Base-by-base conservation (phyloP, 2,888 invertebrate genomes). In the Drosophila pseudotakahashii region DNA sequence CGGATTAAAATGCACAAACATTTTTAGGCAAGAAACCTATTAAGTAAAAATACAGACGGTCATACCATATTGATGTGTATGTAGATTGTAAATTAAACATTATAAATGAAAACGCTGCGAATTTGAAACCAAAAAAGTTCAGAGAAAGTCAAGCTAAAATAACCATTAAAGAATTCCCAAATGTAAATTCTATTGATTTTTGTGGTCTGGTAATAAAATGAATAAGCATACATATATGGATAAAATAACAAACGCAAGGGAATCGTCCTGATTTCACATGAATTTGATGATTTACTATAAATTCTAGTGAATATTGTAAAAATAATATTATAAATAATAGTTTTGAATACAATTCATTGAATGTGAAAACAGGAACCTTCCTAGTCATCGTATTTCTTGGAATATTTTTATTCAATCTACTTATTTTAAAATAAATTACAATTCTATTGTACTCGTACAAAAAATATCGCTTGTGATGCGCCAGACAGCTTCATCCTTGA, bases 351-450 rank as follows among this genome's bases (percentile, higher is more conserved):
- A 10, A 19, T 42, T 42, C 11, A 11, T 42, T 19, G 11, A 42
- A 10, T 13, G 36, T 37, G 26, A 51, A 16, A 32, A n/a, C 55
- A 0, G 11, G 14, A n/a, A 19, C 2, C 3, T 10, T 34, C 34
- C 11, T 11, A 11, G 7, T 11, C 11, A 26, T 52, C 13, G 14
- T 47, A 47, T 45, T 50, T 37, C 32, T 26, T 57, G 47, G 58
- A 39, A 30, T 73, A 34, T 11, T 53, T 77, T 80, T 88, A 88
- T 72, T 79, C 50, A 30, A 59, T 48, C 83, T 85, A 88, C 86
- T 88, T 89, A 88, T 63, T 67, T 41, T 57, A 70, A 57, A 84
- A 81, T 88, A 85, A 88, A 79, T 88, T 81, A 81, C 85, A 85
- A 64, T 62, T 73, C 67, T 61, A 71, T 63, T 59, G 66, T 72